Conservation (phyloP, 1,140 invertebrate species). For the Neuroterus valhalla region DNA sequence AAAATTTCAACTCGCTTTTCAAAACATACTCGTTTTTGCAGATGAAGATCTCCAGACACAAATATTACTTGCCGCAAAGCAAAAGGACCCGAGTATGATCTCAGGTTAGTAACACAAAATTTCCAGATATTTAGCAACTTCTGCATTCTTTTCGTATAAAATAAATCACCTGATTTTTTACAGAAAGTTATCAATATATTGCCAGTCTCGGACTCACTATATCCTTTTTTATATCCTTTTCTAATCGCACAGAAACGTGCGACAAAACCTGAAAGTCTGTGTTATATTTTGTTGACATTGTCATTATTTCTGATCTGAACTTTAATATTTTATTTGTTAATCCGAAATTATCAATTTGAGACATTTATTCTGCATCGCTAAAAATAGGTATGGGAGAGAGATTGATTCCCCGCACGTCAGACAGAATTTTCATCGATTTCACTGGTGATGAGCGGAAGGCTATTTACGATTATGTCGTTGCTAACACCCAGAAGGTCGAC, state of each 20-base stretch:
- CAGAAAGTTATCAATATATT: constrained; percentile 66
- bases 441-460: constrained; percentile 74
- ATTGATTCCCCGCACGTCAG: constrained; percentile 75
- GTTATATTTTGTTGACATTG: constrained; percentile 45
- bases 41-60: constrained; percentile 72
- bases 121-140: not conserved
- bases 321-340: constrained; percentile 34
- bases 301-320: constrained; percentile 36
- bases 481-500: constrained; percentile 67
- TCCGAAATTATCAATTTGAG: constrained; percentile 41
- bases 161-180: constrained; percentile 66
- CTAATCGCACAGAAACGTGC: constrained; percentile 41
- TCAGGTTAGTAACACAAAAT: constrained; percentile 54
- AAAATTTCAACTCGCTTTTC: too few species aligned
- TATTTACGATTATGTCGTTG: constrained; percentile 74
- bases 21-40: constrained; percentile 37
- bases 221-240: constrained; percentile 73
- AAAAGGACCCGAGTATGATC: constrained; percentile 58
- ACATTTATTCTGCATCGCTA: constrained; percentile 52
- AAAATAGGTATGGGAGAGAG: constrained; percentile 69
- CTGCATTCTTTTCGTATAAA: constrained; percentile 25
- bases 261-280: constrained; percentile 24
- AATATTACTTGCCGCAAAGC: constrained; percentile 64
- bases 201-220: constrained; percentile 64
- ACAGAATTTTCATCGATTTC: constrained; percentile 75